Conservation (phyloP, 1,140 invertebrate species). For the Eriosoma lanigerum region DNA sequence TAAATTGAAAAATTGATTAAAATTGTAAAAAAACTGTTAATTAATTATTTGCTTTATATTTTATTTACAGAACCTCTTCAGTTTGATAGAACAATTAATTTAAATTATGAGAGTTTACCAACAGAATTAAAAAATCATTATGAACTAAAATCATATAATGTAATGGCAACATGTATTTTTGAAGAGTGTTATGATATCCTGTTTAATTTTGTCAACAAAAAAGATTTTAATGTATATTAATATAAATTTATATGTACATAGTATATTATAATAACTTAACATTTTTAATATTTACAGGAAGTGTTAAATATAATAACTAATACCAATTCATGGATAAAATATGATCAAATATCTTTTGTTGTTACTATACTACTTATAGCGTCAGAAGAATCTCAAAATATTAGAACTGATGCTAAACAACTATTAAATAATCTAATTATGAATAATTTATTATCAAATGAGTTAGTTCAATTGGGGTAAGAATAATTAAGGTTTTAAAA, state of each 20-base stretch:
- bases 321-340: not conserved
- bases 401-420: not conserved
- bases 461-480: not conserved
- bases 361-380: not conserved
- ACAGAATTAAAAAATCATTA: not conserved
- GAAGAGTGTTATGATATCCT: not conserved
- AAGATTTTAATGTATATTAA: not conserved
- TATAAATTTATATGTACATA: not conserved
- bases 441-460: not conserved
- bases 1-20: too few relatives aligned
- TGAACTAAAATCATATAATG: not conserved
- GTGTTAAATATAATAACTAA: not conserved
- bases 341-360: not conserved
- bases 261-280: not conserved
- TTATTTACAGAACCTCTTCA: not conserved
- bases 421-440: not conserved
- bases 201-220: not conserved
- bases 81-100: not conserved
- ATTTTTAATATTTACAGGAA: not conserved
- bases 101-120: not conserved
- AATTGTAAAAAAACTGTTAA: too few relatives aligned
- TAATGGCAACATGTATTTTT: not conserved
- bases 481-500: too few relatives aligned
- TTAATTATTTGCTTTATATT: not conserved
- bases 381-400: not conserved